A percentile compares a stretch with the other conserved stretches of the same genome.
phyloP scores from a whole-genome alignment of 1,140 invertebrate genomes.

The Conus ventricosus region DNA sequence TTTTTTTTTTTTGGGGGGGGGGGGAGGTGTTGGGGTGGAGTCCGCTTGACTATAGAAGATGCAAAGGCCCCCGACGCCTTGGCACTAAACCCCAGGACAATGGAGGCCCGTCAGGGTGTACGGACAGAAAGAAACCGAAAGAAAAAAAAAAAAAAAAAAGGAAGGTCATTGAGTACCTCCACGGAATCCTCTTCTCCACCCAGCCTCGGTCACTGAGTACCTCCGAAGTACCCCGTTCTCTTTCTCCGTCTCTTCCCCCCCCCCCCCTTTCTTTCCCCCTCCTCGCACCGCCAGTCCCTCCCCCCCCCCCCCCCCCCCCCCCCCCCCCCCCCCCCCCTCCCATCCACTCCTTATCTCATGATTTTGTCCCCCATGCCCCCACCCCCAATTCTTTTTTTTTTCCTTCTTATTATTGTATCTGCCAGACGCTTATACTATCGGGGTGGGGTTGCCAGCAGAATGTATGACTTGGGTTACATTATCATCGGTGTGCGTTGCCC shows the following conservation, averaged over 20 bases:
- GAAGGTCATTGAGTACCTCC: neutral
- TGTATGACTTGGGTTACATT: no score
- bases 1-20: no score
- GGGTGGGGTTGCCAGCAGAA: no score
- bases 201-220: neutral
- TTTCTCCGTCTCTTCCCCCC: neutral
- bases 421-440: no score
- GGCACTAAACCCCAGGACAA: no score
- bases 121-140: neutral
- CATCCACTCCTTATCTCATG: neutral
- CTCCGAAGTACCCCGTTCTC: no score
- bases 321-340: neutral
- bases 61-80: no score
- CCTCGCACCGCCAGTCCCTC: neutral
- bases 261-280: neutral
- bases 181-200: neutral
- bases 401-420: constrained; percentile 13
- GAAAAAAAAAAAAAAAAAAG: neutral
- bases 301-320: neutral
- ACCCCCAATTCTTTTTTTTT: neutral
- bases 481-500: no score
- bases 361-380: no score
- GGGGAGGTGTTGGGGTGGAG: no score
- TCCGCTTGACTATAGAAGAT: neutral
- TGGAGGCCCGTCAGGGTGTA: no score